These are phyloP conservation scores for Euthynnus affinis DNA, from an alignment of 2,797 vertebrate species.

Conservation along the genomic window DNA sequence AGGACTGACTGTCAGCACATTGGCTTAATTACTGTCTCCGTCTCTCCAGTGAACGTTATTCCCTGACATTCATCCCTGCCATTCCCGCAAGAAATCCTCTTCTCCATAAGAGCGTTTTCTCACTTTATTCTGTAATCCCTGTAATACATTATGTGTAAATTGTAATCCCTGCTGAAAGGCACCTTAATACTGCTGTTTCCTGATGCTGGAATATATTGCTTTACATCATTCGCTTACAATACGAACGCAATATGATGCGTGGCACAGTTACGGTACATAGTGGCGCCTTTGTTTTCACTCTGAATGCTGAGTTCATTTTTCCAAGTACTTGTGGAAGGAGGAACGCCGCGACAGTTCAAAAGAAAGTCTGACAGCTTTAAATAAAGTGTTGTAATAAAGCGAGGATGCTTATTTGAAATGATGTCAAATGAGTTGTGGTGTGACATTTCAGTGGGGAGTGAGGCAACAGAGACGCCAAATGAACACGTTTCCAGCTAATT, in stretches of 20 bases:
- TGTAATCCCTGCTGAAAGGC: conserved; percentile 55
- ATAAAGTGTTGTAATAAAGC: conserved; percentile 12
- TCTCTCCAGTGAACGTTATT: conserved; percentile 64
- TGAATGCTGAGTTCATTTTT: conserved; percentile 3
- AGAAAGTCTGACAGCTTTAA: background rate
- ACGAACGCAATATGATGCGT: background rate
- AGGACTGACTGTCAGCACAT: conserved; percentile 73
- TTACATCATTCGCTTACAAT: conserved; percentile 1
- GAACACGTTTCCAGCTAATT: background rate
- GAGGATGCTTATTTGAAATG: background rate
- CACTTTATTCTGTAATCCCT: conserved; percentile 62
- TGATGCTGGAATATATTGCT: conserved; percentile 13
- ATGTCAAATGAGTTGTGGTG: background rate
- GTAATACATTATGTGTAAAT: conserved; percentile 35
- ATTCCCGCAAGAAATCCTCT: conserved; percentile 70
- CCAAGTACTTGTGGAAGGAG: background rate
- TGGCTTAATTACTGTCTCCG: conserved; percentile 78
- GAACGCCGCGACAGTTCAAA: background rate
- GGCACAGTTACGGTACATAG: background rate
- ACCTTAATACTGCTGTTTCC: conserved; percentile 14
- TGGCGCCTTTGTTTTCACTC: background rate
- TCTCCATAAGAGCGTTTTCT: conserved; percentile 44
- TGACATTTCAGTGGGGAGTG: background rate
- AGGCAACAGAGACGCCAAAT: background rate
- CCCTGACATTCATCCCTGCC: conserved; percentile 73